Evolutionary conservation across 30 jellyfish, hydroid and myxozoan species (phyloP).

Genomic region (Chrysaora quinquecirrha): DNA sequence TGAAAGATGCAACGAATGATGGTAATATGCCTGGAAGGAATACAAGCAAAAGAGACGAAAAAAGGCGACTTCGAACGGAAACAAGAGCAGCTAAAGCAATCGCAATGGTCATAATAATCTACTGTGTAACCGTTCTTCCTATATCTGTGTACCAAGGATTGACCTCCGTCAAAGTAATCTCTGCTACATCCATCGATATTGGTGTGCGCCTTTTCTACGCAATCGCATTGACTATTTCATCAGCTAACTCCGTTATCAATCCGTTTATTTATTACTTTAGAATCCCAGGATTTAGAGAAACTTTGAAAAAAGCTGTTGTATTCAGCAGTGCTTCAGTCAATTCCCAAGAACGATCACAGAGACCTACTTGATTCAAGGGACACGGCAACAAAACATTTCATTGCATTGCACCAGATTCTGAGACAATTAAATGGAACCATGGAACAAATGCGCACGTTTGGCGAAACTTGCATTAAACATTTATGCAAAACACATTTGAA

Average conservation of each 20-base stretch:
- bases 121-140: neutral
- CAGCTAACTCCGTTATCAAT: conserved; percentile 36
- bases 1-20: too few relatives aligned
- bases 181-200: neutral
- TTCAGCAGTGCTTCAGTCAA: neutral
- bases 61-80: neutral
- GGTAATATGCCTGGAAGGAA: neutral
- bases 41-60: neutral
- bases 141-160: neutral
- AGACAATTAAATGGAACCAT: too few relatives aligned
- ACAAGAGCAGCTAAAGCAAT: conserved; percentile 1
- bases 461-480: too few relatives aligned
- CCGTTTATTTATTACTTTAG: conserved; percentile 54
- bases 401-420: too few relatives aligned
- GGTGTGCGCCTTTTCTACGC: neutral
- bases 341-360: too few relatives aligned
- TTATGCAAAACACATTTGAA: too few relatives aligned
- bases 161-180: neutral
- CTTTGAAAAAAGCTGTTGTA: neutral
- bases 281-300: conserved; percentile 41
- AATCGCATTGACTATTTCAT: conserved; percentile 1
- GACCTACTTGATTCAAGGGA: too few relatives aligned
- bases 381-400: too few relatives aligned
- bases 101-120: neutral
- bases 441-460: too few relatives aligned